phyloP scores from a whole-genome alignment of 2,113 vertebrate species.

The Columba livia region DNA sequence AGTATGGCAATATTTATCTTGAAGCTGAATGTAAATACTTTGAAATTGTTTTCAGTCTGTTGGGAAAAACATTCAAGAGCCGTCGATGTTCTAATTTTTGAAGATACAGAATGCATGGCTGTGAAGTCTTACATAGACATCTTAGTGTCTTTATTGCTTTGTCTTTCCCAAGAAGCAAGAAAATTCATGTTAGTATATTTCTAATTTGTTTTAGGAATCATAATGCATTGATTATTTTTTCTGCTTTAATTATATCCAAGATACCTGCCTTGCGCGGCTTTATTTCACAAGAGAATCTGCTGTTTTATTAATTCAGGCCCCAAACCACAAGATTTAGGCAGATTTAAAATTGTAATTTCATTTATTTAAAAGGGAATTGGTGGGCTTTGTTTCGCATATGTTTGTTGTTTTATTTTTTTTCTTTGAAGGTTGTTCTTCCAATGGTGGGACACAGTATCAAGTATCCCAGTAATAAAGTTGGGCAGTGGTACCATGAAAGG shows the following conservation, averaged over 20 bases:
- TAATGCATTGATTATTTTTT: not conserved
- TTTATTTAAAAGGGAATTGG: not conserved
- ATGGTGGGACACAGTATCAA: conserved; percentile 89
- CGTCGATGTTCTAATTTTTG: not conserved
- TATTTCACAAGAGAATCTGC: not conserved
- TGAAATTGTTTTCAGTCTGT: not conserved
- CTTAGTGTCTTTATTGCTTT: not conserved
- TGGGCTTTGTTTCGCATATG: not conserved
- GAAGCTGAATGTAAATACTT: not conserved
- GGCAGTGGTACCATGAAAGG: conserved; percentile 82
- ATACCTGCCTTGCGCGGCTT: not conserved
- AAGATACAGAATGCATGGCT: not conserved
- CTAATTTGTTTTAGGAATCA: not conserved
- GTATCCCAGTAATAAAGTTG: conserved; percentile 86
- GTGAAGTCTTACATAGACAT: not conserved
- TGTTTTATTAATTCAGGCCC: not conserved
- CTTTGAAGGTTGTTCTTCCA: conserved; percentile 88
- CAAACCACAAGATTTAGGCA: not conserved
- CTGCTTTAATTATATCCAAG: not conserved
- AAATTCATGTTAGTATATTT: not conserved
- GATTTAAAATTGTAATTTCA: not conserved
- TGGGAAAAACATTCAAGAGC: not conserved
- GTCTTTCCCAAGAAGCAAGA: not conserved
- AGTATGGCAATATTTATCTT: not conserved
- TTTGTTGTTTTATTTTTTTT: not conserved